Percentiles rank a stretch among this genome's conserved stretches.
These are phyloP conservation scores for Semibalanus balanoides DNA, from an alignment of 1,140 invertebrate genomes.

Conservation along the genomic window DNA sequence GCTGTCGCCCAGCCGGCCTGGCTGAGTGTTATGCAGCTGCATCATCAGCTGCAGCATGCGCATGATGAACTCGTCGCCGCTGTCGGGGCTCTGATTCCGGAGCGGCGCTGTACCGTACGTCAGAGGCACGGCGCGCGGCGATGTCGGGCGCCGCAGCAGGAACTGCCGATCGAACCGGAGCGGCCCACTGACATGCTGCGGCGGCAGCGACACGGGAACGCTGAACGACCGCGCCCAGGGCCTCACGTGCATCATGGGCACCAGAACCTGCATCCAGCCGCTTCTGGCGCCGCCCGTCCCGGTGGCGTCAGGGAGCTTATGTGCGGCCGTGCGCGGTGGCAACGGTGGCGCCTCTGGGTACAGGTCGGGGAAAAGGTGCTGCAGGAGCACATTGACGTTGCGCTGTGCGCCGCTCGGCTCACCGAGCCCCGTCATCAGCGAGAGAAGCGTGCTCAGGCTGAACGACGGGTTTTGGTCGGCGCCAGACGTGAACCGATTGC, in stretches of 20 bases:
- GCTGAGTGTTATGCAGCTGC: neutral
- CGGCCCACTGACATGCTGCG: neutral
- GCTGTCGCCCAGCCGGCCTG: neutral
- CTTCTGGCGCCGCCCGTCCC: neutral
- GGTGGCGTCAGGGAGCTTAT: too few species aligned
- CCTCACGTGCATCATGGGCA: neutral
- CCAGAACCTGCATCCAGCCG: neutral
- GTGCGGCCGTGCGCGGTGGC: too few species aligned
- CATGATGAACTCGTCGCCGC: neutral
- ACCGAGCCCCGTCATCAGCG: neutral
- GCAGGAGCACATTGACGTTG: neutral
- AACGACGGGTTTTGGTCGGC: neutral
- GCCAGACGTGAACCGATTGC: neutral
- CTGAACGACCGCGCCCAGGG: too few species aligned
- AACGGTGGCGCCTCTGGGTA: neutral
- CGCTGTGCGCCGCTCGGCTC: neutral
- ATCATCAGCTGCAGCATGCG: neutral
- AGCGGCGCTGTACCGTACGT: too few species aligned
- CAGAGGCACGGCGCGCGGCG: neutral
- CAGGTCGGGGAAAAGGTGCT: neutral
- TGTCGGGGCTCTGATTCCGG: neutral
- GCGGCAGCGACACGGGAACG: too few species aligned
- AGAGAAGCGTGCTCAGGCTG: neutral
- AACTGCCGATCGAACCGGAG: too few species aligned
- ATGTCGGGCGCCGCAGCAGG: neutral